These are phyloP conservation scores for Ellobium chinense DNA, from an alignment of 2,888 invertebrate species.

Conservation along the genomic window DNA sequence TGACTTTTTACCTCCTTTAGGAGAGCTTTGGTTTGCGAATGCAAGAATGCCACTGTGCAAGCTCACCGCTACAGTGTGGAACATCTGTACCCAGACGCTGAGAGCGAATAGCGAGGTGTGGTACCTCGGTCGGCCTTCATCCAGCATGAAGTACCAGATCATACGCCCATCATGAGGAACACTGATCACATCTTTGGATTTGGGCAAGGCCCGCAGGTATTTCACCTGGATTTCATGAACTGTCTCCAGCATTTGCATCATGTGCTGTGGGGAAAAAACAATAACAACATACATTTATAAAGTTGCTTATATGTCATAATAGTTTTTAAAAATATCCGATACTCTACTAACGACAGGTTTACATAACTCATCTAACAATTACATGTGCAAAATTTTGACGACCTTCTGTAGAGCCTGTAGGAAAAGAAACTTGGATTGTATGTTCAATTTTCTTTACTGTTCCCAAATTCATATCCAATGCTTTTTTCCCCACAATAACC, in stretches of 20 bases:
- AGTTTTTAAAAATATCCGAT: neutral
- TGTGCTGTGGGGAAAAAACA: neutral
- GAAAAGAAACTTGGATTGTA: too few relatives aligned
- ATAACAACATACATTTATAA: neutral
- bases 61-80: constrained; percentile 41
- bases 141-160: constrained; percentile 53
- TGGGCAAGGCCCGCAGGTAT: constrained; percentile 32
- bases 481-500: too few relatives aligned
- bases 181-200: constrained; percentile 10
- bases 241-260: constrained; percentile 7
- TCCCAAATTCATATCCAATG: too few relatives aligned
- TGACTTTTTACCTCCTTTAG: neutral
- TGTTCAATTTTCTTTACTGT: too few relatives aligned
- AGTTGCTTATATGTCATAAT: neutral
- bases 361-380: too few relatives aligned
- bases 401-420: too few relatives aligned
- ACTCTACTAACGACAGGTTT: too few relatives aligned
- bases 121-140: constrained; percentile 45
- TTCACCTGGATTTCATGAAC: constrained; percentile 37
- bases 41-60: constrained; percentile 25
- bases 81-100: constrained; percentile 39
- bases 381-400: too few relatives aligned
- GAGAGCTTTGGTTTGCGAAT: neutral
- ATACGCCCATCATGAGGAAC: constrained; percentile 34
- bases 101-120: constrained; percentile 47